Evolutionary conservation across 2,888 invertebrate species (phyloP).

Genomic region (Andrena bucephala): DNA sequence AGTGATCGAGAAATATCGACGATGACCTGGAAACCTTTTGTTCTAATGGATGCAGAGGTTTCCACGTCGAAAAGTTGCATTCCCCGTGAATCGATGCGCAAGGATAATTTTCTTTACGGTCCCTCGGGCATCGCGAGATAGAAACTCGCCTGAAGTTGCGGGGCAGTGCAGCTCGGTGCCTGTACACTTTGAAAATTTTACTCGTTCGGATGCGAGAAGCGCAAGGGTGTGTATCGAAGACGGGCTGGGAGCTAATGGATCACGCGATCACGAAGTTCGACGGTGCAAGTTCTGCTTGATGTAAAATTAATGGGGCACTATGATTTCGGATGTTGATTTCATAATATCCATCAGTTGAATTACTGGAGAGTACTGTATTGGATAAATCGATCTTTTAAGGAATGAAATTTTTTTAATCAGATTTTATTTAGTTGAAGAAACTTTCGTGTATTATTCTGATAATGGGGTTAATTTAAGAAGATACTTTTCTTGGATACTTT

Average conservation of each 20-base stretch:
- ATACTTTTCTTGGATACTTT: no score
- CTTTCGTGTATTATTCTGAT: no score
- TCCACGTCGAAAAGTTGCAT: slow-evolving; percentile 32
- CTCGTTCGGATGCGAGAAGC: neutral
- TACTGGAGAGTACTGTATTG: neutral
- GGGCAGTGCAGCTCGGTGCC: neutral
- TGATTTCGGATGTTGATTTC: neutral
- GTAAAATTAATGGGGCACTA: slow-evolving; percentile 4
- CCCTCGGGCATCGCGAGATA: slow-evolving; percentile 2
- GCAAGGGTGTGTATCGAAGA: neutral
- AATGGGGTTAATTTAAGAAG: no score
- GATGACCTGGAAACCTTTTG: slow-evolving; percentile 57
- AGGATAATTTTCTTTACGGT: slow-evolving; percentile 39
- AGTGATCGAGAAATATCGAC: slow-evolving; percentile 51
- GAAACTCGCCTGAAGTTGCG: slow-evolving; percentile 6
- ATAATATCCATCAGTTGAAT: neutral
- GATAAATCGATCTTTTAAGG: no score
- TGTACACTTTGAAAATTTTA: slow-evolving; percentile 29
- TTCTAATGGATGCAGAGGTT: slow-evolving; percentile 33
- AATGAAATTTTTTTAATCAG: no score
- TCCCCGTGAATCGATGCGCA: slow-evolving; percentile 28
- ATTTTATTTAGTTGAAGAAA: no score
- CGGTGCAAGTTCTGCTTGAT: neutral
- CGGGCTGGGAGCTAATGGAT: slow-evolving; percentile 9
- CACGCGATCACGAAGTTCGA: neutral